These are phyloP conservation scores for Synergus itoensis DNA, from an alignment of 2,888 invertebrate genomes.

Conservation along the genomic window DNA sequence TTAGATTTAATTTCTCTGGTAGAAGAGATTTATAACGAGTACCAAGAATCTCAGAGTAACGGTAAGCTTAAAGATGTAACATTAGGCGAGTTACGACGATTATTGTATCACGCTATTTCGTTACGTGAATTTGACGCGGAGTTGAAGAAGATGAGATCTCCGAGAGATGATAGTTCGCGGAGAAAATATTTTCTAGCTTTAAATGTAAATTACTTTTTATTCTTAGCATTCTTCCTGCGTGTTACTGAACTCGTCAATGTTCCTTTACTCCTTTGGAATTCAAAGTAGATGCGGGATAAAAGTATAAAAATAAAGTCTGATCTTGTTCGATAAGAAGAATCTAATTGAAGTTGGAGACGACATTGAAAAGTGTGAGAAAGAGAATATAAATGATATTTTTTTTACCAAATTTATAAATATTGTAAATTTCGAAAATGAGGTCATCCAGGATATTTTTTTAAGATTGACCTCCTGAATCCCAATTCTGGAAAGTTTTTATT, in stretches of 20 bases:
- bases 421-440: no score
- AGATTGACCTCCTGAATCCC: not conserved
- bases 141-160: constrained; percentile 6
- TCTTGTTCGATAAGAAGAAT: not conserved
- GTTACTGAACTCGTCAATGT: constrained; percentile 1
- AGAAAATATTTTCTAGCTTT: not conserved
- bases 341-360: not conserved
- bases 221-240: not conserved
- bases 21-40: constrained; percentile 10
- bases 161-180: not conserved
- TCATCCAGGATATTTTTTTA: no score
- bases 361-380: not conserved
- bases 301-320: not conserved
- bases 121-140: constrained; percentile 6
- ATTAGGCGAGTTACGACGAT: constrained; percentile 15
- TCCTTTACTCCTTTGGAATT: not conserved
- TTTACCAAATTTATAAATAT: not conserved
- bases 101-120: constrained; percentile 32
- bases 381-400: not conserved
- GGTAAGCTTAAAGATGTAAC: constrained; percentile 20
- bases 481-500: not conserved
- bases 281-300: not conserved
- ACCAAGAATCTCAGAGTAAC: constrained; percentile 13
- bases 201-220: not conserved
- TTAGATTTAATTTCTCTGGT: not conserved